phyloP scores from a whole-genome alignment of 1,140 invertebrate genomes.

The Camponotus floridanus region DNA sequence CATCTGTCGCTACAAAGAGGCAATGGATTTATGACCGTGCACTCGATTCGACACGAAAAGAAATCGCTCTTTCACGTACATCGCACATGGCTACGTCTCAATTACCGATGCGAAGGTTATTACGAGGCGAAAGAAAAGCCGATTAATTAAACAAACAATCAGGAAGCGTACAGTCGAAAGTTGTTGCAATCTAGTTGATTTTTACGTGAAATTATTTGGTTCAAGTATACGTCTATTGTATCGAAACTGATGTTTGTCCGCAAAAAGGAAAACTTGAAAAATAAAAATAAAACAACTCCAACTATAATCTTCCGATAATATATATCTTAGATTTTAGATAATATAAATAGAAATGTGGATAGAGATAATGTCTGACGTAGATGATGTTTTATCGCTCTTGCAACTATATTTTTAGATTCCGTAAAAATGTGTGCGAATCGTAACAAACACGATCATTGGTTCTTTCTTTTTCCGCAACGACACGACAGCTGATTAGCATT shows the following conservation, averaged over 20 bases:
- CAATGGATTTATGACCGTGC: slow-evolving; percentile 48
- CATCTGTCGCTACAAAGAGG: slow-evolving; percentile 60
- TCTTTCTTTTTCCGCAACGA: background rate
- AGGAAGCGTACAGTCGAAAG: slow-evolving; percentile 1
- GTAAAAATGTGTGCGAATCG: background rate
- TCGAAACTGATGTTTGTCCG: background rate
- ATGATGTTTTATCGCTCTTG: background rate
- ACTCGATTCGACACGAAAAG: slow-evolving; percentile 29
- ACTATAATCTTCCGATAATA: too few species aligned
- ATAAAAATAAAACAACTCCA: background rate
- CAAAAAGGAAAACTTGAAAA: background rate
- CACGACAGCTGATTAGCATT: background rate
- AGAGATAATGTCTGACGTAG: too few species aligned
- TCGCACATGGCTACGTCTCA: background rate
- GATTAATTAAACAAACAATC: slow-evolving; percentile 25
- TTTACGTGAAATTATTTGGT: background rate
- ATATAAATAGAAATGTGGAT: background rate
- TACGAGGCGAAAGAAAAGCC: background rate
- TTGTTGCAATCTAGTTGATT: background rate
- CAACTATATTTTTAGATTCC: background rate
- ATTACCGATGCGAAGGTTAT: slow-evolving; percentile 12
- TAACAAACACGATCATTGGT: background rate
- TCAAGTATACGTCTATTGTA: background rate
- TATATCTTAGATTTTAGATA: too few species aligned
- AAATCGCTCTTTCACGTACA: slow-evolving; percentile 10